A percentile compares a stretch with the other conserved stretches of the same genome.
These are phyloP conservation scores for Hemibagrus guttatus DNA, from an alignment of 2,797 vertebrate genomes.

Conservation along the genomic window DNA sequence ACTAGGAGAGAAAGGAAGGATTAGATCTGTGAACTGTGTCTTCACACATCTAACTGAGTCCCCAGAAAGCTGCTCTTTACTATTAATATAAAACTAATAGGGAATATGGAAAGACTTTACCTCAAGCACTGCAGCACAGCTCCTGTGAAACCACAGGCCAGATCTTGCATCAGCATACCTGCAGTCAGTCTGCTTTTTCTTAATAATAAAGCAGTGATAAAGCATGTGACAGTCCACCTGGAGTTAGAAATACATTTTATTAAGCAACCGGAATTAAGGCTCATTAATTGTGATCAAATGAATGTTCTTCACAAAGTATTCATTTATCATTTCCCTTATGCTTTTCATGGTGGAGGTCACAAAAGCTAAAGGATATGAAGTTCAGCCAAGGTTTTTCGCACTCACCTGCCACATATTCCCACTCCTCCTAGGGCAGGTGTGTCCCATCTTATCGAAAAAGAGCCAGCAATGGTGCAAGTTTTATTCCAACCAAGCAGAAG, in stretches of 20 bases:
- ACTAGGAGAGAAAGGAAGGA: not conserved
- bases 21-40: not conserved
- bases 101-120: not conserved
- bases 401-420: not conserved
- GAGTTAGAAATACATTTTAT: constrained; percentile 22
- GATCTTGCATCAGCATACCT: not conserved
- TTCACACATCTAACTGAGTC: not conserved
- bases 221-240: constrained; percentile 25
- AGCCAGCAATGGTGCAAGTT: too few species aligned
- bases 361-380: not conserved
- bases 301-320: constrained; percentile 1
- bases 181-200: not conserved
- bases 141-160: not conserved
- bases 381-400: not conserved
- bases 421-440: not conserved
- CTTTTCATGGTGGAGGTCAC: not conserved
- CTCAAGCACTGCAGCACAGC: not conserved
- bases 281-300: constrained; percentile 32
- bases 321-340: not conserved
- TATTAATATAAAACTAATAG: not conserved
- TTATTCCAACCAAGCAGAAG: too few species aligned
- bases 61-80: not conserved
- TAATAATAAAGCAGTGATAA: too few species aligned
- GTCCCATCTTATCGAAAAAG: too few species aligned
- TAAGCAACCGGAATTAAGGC: constrained; percentile 31